Evolutionary conservation across 2,888 invertebrate species (phyloP), one percentile per base, ranked within the genome.

Genomic region (Habrosyne pyritoides): DNA sequence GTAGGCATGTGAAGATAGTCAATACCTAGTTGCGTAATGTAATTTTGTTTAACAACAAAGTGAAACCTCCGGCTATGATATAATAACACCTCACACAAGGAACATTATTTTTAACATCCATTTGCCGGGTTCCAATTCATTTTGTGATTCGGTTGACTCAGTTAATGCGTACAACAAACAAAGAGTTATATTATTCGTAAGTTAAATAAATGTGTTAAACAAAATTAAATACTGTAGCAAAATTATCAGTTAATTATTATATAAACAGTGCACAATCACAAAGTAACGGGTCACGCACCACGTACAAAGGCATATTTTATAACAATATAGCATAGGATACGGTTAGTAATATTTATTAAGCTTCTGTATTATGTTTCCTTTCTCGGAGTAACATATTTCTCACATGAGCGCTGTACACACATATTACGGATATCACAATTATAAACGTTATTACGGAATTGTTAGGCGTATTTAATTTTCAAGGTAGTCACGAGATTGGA

Each of bases 1-100:
- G 56, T 66, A 61, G 49, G 69, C 68, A 77, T 75, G 67, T 74
- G 71, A 68, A 77, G 69, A 73, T 71, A 69, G 79, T 79, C 79
- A 81, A 81, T 80, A 81, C 72, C 60, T 61, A 69, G 73, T 90
- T 89, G 77, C 84, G 79, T 82, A 86, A 90, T 77, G 79, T 79
- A 84, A 84, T 86, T 89, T 86, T 87, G 81, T 89, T 89, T 87
- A 85, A 88, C 86, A 86, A 84, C 83, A 82, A 78, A 87, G 90
- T 85, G 90, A 91, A 89, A 89, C 79, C 77, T 81, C 75, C 71
- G 56, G 63, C 61, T 81, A 77, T 91, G 86, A 89, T 86, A 88
- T 90, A 90, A 90, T 86, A 78, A 71, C 61, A 61, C 64, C 54
- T 48, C 28, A 46, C 53, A 22, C 47, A 47, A 21, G 12, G 53